phyloP scores from a whole-genome alignment of 1,140 invertebrate genomes.

The Harlomillsia oculata region DNA sequence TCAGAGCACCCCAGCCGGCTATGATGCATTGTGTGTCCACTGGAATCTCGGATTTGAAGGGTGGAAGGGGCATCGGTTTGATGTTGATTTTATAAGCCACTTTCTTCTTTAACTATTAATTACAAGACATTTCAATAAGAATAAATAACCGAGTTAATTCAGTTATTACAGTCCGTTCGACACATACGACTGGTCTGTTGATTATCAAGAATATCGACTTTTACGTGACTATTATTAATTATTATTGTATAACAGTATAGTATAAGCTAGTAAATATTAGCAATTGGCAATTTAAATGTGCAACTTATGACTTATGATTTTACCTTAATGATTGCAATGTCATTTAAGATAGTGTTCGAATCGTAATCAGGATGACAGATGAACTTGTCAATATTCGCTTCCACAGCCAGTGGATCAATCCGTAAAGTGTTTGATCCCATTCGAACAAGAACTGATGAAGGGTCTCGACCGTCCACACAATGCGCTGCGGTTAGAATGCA shows the following conservation, averaged over 20 bases:
- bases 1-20: constrained; percentile 28
- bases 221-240: no score
- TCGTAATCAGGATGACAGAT: constrained; percentile 30
- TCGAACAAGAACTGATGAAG: constrained; percentile 24
- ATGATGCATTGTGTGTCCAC: constrained; percentile 19
- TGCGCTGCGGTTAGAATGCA: constrained; percentile 24
- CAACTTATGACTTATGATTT: not conserved
- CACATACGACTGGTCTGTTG: no score
- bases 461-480: constrained; percentile 29
- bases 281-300: not conserved
- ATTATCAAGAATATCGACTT: no score
- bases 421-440: constrained; percentile 30
- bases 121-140: no score
- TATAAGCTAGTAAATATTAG: no score
- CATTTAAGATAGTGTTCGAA: constrained; percentile 23
- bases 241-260: no score
- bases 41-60: constrained; percentile 12
- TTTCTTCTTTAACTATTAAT: constrained; percentile 22
- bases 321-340: constrained; percentile 31
- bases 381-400: constrained; percentile 13
- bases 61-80: constrained; percentile 17
- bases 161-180: no score
- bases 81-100: constrained; percentile 27
- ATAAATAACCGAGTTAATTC: no score
- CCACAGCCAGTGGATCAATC: constrained; percentile 16